Evolutionary conservation across 2,888 invertebrate genomes (phyloP).

Genomic region (Fabriciana adippe): DNA sequence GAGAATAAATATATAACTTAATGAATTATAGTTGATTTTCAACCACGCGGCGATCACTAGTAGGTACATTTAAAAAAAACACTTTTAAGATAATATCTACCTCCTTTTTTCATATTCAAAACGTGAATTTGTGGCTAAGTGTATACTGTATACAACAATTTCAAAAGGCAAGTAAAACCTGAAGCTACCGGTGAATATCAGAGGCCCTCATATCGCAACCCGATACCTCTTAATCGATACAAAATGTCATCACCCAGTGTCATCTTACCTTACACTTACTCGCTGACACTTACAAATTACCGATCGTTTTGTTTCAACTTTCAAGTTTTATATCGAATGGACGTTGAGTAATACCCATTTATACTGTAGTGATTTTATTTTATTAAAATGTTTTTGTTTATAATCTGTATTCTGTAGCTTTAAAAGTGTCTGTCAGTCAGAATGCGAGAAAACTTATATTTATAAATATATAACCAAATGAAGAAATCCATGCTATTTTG

Average conservation of each 20-base stretch:
- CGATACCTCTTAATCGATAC: constrained; percentile 34
- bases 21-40: too few relatives aligned
- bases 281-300: constrained; percentile 31
- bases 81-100: too few relatives aligned
- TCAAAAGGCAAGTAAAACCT: background rate
- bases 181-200: constrained; percentile 31
- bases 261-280: constrained; percentile 24
- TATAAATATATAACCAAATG: too few relatives aligned
- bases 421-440: background rate
- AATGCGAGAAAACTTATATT: too few relatives aligned
- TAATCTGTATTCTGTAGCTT: background rate
- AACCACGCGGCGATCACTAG: too few relatives aligned
- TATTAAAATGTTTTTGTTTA: background rate
- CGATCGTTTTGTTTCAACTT: constrained; percentile 16
- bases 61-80: too few relatives aligned
- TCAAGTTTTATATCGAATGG: constrained; percentile 15
- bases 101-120: too few relatives aligned
- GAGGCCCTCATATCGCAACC: constrained; percentile 30
- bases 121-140: too few relatives aligned
- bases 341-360: background rate
- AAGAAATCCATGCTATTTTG: too few relatives aligned
- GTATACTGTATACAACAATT: too few relatives aligned
- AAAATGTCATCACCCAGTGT: constrained; percentile 36
- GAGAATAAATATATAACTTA: too few relatives aligned
- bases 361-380: background rate